phyloP scores from a whole-genome alignment of 1,140 invertebrate genomes.

The Caerostris extrusa region DNA sequence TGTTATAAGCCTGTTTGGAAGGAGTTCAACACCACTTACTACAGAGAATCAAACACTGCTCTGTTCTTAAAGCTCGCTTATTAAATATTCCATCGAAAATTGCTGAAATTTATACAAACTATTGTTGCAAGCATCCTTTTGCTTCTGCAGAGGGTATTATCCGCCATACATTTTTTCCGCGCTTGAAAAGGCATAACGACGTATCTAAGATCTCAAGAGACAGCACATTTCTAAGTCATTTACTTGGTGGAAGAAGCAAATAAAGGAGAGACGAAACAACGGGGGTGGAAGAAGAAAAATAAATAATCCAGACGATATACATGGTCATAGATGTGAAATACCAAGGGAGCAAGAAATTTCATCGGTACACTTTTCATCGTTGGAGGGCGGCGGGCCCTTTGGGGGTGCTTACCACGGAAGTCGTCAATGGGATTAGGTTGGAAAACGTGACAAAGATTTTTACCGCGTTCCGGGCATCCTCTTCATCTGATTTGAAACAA shows the following conservation, averaged over 20 bases:
- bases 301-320: background rate
- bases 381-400: slow-evolving; percentile 18
- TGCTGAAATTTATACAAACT: slow-evolving; percentile 22
- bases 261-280: slow-evolving; percentile 7
- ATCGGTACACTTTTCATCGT: slow-evolving; percentile 22
- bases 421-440: slow-evolving; percentile 69
- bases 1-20: background rate
- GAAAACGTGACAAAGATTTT: slow-evolving; percentile 76
- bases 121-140: background rate
- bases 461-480: slow-evolving; percentile 39
- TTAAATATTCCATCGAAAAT: slow-evolving; percentile 8
- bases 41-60: background rate
- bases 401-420: slow-evolving; percentile 65
- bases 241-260: slow-evolving; percentile 28
- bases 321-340: slow-evolving; percentile 46
- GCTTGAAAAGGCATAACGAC: background rate
- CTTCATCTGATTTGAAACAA: slow-evolving; percentile 77
- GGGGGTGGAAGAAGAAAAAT: background rate
- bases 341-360: slow-evolving; percentile 56
- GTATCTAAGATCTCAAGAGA: slow-evolving; percentile 17
- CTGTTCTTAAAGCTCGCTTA: background rate
- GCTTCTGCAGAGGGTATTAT: background rate
- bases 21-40: background rate
- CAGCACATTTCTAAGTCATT: slow-evolving; percentile 56
- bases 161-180: background rate